Evolutionary conservation across 1,140 invertebrate genomes (phyloP).

Genomic region (Hesperophylax magnus): DNA sequence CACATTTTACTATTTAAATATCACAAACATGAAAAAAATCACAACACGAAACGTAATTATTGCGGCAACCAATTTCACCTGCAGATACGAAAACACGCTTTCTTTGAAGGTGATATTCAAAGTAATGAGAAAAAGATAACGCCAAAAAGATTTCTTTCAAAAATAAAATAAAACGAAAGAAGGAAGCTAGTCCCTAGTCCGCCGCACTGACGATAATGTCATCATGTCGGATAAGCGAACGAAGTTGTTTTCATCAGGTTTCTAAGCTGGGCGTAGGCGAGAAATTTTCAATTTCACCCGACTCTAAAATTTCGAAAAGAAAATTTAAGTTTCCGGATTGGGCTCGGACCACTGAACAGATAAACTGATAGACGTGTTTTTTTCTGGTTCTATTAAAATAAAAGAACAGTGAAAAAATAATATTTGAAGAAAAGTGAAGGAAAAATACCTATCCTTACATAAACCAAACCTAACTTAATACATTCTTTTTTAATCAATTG

Average conservation of each 20-base stretch:
- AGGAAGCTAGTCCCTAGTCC: background rate
- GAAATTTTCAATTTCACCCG: constrained; percentile 25
- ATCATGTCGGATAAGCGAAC: background rate
- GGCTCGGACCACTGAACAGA: background rate
- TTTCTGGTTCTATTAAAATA: too few species aligned
- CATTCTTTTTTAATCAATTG: too few species aligned
- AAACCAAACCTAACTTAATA: too few species aligned
- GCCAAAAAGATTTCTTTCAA: background rate
- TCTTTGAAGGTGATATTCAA: too few species aligned
- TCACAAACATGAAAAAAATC: too few species aligned
- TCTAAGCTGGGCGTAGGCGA: background rate
- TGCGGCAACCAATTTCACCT: too few species aligned
- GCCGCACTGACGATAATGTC: background rate
- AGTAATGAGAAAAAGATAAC: background rate
- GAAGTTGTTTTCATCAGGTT: constrained; percentile 8
- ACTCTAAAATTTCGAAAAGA: constrained; percentile 1
- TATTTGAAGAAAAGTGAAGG: too few species aligned
- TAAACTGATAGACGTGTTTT: background rate
- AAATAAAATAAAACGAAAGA: background rate
- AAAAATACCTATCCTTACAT: too few species aligned
- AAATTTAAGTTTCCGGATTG: constrained; percentile 11
- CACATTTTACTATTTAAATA: too few species aligned
- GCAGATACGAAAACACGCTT: too few species aligned
- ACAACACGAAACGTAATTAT: too few species aligned
- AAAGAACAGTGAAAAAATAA: too few species aligned